phyloP scores from a whole-genome alignment of 2,797 vertebrate species.

The Malacoraja senta region DNA sequence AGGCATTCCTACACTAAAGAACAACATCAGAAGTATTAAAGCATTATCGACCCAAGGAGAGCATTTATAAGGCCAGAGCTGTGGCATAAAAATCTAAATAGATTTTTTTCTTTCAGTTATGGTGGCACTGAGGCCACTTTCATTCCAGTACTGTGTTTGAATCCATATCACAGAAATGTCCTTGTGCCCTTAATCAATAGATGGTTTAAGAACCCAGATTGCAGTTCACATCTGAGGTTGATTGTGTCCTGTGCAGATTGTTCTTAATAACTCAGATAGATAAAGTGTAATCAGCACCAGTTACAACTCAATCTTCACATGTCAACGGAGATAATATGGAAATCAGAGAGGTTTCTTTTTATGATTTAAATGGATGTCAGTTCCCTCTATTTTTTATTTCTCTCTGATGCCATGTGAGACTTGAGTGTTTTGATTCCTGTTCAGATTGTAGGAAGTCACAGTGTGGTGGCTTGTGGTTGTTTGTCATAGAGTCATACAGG shows the following conservation, averaged over 20 bases:
- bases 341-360: neutral
- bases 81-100: neutral
- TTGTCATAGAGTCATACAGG: neutral
- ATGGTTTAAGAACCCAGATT: neutral
- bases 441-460: neutral
- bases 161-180: neutral
- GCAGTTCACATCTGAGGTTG: neutral
- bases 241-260: neutral
- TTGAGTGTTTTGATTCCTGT: neutral
- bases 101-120: neutral
- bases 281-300: neutral
- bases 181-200: neutral
- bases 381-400: neutral
- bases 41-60: neutral
- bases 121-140: neutral
- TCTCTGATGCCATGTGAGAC: neutral
- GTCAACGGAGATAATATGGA: neutral
- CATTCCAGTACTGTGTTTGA: neutral
- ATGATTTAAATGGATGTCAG: neutral
- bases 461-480: neutral
- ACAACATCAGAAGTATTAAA: neutral
- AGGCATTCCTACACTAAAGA: neutral
- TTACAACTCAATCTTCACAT: neutral
- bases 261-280: slow-evolving; percentile 17
- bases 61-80: neutral